A percentile compares a stretch with the other conserved stretches of the same genome.
phyloP scores from a whole-genome alignment of 2,797 vertebrate genomes.

The Eulemur coronatus region DNA sequence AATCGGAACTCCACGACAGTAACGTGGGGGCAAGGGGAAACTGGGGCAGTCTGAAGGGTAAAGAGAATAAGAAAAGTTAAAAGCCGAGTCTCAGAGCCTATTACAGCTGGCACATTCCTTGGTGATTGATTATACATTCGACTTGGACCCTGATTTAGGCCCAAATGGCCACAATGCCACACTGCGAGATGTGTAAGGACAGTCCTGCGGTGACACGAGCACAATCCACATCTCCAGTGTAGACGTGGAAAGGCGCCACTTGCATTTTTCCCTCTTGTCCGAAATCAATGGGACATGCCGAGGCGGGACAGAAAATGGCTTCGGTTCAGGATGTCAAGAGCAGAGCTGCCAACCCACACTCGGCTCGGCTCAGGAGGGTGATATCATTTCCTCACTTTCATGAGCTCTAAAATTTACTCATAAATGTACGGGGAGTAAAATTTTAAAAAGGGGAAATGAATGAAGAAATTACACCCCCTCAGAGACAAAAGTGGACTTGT shows the following conservation, averaged over 20 bases:
- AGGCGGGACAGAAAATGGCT: neutral
- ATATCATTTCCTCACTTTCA: constrained; percentile 41
- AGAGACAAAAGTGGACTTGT: constrained; percentile 35
- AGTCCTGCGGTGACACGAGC: neutral
- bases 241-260: neutral
- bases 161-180: neutral
- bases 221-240: neutral
- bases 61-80: neutral
- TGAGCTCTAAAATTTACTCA: neutral
- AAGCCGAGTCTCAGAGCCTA: neutral
- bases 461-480: constrained; percentile 41
- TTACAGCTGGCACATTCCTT: neutral
- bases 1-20: neutral
- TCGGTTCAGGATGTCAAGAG: neutral
- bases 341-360: neutral
- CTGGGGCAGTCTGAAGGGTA: neutral
- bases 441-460: constrained; percentile 42
- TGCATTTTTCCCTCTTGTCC: neutral
- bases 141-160: neutral
- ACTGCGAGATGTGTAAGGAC: neutral
- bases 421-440: constrained; percentile 1
- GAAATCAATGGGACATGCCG: neutral
- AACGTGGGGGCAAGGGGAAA: neutral
- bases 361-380: neutral
- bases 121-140: neutral